Evolutionary conservation across 2,888 invertebrate genomes (phyloP), one percentile per base, ranked within the genome.

Genomic region (Xestia xanthographa): DNA sequence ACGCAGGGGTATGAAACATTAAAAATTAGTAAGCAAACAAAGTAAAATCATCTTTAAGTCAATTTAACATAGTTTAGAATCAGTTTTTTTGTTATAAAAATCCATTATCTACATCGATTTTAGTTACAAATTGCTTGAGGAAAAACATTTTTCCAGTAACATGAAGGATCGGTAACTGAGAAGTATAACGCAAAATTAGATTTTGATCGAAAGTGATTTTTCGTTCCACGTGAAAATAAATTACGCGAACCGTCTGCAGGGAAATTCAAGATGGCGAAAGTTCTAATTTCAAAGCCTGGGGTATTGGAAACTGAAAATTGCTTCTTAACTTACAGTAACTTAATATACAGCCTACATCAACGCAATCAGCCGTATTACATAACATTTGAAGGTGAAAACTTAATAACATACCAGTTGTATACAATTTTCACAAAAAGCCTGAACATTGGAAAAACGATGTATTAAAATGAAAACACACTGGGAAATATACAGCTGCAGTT

Each of bases 201-300:
- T 76, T 76, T 85, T 72, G 76, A 80, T 84, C 62, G 63, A 72
- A 80, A 87, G 72, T 87, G 68, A 87, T 87, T 84, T 73, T 81
- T 69, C 67, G 70, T 72, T 73, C 63, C 56, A 77, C 74, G 82
- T 80, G 62, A 73, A 85, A 75, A 75, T 73, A 85, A 75, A 77
- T 85, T 87, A 75, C 80, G 22, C 56, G 20, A 75, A 50, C 69
- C 66, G 72, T 86, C 83, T 86, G 69, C 70, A 71, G 83, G 87
- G 75, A 86, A 86, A 86, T 79, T 79, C 72, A 80, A 76, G 80
- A 72, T 75, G 69, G 76, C 58, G 48, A 74, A 84, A 83, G 66
- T 78, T 76, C 53, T 74, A 76, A 87, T 82, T 79, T 82, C 72
- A 78, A 82, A 72, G 70, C 60, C 65, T 66, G 50, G 48, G 50